These are phyloP conservation scores for Lytechinus pictus DNA, from an alignment of 35 echinoderm and acorn worm species.

Conservation along the genomic window DNA sequence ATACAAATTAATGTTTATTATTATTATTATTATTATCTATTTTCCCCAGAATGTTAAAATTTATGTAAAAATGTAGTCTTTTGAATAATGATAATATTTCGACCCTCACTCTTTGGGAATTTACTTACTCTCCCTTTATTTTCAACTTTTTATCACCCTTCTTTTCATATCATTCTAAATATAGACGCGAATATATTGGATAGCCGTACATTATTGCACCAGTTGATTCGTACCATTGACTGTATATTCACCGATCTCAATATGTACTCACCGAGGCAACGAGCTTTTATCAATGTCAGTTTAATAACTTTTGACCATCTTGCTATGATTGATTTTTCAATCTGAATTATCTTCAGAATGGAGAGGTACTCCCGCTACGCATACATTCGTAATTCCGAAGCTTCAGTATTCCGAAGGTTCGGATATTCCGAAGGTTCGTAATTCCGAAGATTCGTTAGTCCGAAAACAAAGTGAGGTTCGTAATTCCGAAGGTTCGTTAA, in stretches of 20 bases:
- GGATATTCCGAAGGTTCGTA: too few species aligned
- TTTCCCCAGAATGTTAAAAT: too few species aligned
- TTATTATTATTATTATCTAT: too few species aligned
- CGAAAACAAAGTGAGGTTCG: too few species aligned
- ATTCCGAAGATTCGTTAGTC: too few species aligned
- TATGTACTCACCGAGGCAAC: neutral
- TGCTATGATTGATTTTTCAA: conserved; percentile 4
- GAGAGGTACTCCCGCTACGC: neutral
- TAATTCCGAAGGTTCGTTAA: too few species aligned
- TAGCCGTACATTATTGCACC: neutral
- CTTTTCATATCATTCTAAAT: neutral
- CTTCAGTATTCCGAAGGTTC: too few species aligned
- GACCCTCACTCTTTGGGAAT: neutral
- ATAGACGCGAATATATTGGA: neutral
- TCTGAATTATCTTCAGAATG: neutral
- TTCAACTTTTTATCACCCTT: neutral
- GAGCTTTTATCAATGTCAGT: neutral
- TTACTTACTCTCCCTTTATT: neutral
- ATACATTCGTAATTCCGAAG: too few species aligned
- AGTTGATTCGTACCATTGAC: neutral
- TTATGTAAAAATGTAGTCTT: too few species aligned
- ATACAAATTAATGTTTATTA: too few species aligned
- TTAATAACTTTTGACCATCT: neutral
- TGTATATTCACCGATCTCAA: neutral
- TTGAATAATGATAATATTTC: too few species aligned